A percentile compares a stretch with the other conserved stretches of the same genome.
Evolutionary conservation across 2,113 vertebrate species (phyloP).

Genomic region (Ophiodon elongatus): DNA sequence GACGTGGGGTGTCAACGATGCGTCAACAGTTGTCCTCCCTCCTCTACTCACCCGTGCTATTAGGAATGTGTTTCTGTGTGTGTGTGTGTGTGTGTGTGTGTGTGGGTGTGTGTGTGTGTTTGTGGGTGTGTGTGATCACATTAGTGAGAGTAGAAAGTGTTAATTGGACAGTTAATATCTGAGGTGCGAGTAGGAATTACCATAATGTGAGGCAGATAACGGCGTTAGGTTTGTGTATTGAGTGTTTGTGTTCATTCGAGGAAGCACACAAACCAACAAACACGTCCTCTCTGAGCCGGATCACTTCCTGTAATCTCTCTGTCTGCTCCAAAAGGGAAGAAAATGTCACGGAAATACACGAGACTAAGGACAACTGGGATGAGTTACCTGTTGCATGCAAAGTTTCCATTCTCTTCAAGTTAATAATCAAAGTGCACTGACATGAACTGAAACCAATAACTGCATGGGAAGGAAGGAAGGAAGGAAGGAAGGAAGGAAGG

Average conservation of each 20-base stretch:
- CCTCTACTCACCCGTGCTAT: not conserved
- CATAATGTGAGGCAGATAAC: constrained; percentile 46
- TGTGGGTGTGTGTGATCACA: constrained; percentile 41
- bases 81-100: constrained; percentile 8
- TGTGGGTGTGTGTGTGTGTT: not conserved
- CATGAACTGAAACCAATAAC: not conserved
- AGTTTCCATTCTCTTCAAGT: not conserved
- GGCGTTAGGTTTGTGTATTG: constrained; percentile 38
- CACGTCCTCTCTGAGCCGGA: not conserved
- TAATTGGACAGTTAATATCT: constrained; percentile 60
- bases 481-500: not conserved
- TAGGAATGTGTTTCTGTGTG: not conserved
- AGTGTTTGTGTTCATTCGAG: constrained; percentile 21
- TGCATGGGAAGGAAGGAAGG: not conserved
- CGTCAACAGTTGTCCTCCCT: constrained; percentile 34
- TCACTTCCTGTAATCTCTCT: not conserved
- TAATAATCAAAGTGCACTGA: not conserved
- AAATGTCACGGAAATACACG: not conserved
- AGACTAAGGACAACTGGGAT: not conserved
- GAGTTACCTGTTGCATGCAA: not conserved
- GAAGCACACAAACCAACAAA: not conserved
- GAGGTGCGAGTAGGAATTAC: constrained; percentile 33
- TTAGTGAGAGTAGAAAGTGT: constrained; percentile 65
- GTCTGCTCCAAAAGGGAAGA: not conserved
- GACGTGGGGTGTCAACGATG: constrained; percentile 26